phyloP scores from a whole-genome alignment of 2,113 vertebrate species.

The Felis chaus region DNA sequence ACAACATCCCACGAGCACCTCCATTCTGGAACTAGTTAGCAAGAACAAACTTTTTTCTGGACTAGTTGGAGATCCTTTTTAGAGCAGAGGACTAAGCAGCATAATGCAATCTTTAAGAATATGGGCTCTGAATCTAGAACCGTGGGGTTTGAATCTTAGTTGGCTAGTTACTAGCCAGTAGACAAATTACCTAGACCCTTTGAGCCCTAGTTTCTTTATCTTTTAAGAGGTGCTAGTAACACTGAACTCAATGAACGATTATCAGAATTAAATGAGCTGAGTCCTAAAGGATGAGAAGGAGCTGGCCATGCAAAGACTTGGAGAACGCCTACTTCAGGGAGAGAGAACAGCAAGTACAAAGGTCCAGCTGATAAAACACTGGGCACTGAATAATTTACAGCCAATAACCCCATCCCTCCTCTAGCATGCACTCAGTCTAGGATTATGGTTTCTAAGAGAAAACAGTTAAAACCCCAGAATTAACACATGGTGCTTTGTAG shows the following conservation, averaged over 20 bases:
- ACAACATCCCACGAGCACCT: background rate
- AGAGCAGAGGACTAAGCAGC: background rate
- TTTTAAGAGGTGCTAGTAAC: background rate
- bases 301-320: background rate
- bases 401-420: background rate
- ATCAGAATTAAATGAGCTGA: constrained; percentile 23
- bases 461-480: background rate
- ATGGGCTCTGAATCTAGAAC: background rate
- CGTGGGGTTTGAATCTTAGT: background rate
- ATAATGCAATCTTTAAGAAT: background rate
- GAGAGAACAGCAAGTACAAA: background rate
- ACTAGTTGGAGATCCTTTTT: background rate
- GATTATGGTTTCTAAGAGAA: background rate
- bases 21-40: background rate
- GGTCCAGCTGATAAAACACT: background rate
- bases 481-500: background rate
- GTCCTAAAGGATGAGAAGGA: background rate
- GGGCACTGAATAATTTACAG: background rate
- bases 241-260: background rate
- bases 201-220: background rate
- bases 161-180: background rate
- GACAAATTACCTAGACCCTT: background rate
- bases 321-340: background rate
- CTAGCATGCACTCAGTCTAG: background rate
- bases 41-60: background rate